phyloP scores from a whole-genome alignment of 2,797 vertebrate species.

The Linurgus olivaceus region DNA sequence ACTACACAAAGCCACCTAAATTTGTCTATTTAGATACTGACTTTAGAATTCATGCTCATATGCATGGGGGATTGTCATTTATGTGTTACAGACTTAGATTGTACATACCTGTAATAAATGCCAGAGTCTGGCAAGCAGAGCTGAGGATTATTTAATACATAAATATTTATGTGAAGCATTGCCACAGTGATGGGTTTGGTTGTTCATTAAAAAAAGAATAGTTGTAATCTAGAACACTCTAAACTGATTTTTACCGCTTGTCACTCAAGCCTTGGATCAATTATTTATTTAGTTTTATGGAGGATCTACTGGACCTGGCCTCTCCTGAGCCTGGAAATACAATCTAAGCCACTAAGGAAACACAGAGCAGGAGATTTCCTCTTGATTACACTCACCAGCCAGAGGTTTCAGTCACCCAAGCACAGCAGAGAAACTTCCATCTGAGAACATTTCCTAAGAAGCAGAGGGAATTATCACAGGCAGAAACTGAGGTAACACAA shows the following conservation, averaged over 20 bases:
- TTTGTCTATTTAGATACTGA: neutral
- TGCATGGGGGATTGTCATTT: neutral
- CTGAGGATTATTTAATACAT: neutral
- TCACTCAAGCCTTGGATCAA: neutral
- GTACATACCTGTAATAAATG: too few species aligned
- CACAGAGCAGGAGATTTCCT: neutral
- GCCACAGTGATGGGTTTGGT: neutral
- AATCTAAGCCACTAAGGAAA: neutral
- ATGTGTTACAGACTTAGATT: neutral
- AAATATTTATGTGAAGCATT: neutral
- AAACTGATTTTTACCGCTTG: neutral
- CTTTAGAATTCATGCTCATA: neutral
- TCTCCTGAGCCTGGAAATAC: neutral
- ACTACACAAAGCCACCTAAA: neutral
- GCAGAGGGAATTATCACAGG: neutral
- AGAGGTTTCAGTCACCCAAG: neutral
- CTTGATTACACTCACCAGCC: neutral
- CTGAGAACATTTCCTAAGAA: neutral
- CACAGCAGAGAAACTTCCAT: neutral
- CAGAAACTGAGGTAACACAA: neutral
- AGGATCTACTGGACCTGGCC: neutral
- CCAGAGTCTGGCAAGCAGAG: neutral
- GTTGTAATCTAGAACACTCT: neutral
- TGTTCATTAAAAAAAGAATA: neutral
- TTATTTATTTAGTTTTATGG: neutral